phyloP scores from a whole-genome alignment of 2,888 invertebrate species.

The Drosophila merina region DNA sequence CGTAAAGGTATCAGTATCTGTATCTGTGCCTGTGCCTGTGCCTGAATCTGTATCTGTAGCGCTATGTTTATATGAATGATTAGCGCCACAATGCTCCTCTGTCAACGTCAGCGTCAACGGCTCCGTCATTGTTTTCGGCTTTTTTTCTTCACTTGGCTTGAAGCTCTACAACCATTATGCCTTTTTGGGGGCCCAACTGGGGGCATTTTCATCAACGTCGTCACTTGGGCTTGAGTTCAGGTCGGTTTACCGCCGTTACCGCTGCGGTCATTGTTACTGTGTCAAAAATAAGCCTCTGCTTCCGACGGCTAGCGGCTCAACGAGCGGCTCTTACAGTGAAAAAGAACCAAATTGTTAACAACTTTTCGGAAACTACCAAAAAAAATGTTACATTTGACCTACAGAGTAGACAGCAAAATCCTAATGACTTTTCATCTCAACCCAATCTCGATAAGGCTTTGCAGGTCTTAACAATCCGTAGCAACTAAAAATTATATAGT shows the following conservation, averaged over 20 bases:
- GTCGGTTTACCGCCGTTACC: conserved; percentile 20
- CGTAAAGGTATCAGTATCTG: conserved; percentile 5
- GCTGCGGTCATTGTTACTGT: conserved; percentile 28
- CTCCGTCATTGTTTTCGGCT: conserved; percentile 8
- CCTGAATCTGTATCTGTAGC: conserved; percentile 26
- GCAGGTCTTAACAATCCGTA: too few relatives aligned
- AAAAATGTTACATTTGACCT: not conserved
- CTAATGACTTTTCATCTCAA: too few relatives aligned
- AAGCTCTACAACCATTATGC: conserved; percentile 15
- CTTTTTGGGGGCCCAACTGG: conserved; percentile 26
- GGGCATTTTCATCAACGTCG: conserved; percentile 58
- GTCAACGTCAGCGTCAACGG: conserved; percentile 11
- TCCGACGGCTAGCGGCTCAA: conserved; percentile 45
- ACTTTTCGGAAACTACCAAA: not conserved
- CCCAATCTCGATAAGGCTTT: too few relatives aligned
- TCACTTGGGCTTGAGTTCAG: conserved; percentile 45
- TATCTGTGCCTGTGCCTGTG: not conserved
- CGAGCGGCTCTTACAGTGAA: conserved; percentile 7
- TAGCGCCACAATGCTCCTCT: conserved; percentile 30
- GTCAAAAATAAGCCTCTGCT: conserved; percentile 45
- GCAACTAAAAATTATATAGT: too few relatives aligned
- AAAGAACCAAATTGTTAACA: conserved; percentile 19
- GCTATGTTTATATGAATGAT: conserved; percentile 45
- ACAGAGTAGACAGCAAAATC: too few relatives aligned
- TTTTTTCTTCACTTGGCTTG: not conserved